A percentile compares a stretch with the other conserved stretches of the same genome.
Evolutionary conservation across 2,888 invertebrate species (phyloP).

Genomic region (Melinaea marsaeus): DNA sequence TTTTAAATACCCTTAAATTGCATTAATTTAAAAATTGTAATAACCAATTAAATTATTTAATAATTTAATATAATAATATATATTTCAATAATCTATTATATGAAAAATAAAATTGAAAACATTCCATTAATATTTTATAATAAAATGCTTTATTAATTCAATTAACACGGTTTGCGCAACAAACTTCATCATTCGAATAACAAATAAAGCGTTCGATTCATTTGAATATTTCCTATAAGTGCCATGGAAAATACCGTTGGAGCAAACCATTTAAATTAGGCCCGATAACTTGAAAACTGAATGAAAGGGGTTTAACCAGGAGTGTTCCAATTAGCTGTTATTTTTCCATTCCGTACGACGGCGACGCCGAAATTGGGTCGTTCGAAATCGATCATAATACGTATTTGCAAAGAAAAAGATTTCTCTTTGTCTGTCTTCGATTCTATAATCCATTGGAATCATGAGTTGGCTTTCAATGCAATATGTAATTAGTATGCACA

Average conservation of each 20-base stretch:
- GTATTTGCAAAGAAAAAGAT: constrained; percentile 31
- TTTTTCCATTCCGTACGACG: constrained; percentile 67
- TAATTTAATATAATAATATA: no score
- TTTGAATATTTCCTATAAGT: constrained; percentile 54
- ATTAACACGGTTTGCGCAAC: constrained; percentile 15
- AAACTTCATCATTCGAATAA: constrained; percentile 33
- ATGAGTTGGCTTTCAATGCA: neutral
- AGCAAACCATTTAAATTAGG: constrained; percentile 75
- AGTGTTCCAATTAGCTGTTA: constrained; percentile 76
- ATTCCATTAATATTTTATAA: neutral
- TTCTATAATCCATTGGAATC: neutral
- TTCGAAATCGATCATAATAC: constrained; percentile 46
- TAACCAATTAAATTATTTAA: no score
- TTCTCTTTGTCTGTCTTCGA: constrained; percentile 14
- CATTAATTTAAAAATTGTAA: no score
- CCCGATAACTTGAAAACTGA: constrained; percentile 70
- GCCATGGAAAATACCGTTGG: constrained; percentile 57
- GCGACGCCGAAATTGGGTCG: constrained; percentile 60
- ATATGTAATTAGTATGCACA: neutral
- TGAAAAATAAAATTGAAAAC: neutral
- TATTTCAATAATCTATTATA: no score
- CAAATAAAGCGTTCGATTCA: constrained; percentile 43
- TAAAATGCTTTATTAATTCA: neutral
- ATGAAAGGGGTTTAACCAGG: constrained; percentile 72
- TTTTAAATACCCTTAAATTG: neutral